Evolutionary conservation across 1,140 invertebrate genomes (phyloP).

Genomic region (Neodiprion pinetum): DNA sequence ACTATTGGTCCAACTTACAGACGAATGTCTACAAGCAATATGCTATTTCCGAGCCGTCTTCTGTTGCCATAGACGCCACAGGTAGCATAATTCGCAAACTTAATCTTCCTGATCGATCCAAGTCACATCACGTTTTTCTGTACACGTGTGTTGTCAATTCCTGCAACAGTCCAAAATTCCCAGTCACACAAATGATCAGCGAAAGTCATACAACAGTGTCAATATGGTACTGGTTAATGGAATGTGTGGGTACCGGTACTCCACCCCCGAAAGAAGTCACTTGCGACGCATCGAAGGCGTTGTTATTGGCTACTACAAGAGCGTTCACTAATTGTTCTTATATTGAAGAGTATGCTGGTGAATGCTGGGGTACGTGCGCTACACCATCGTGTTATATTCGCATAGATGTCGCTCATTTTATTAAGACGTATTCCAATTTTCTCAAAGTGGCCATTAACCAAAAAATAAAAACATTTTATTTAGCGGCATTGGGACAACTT

Average conservation of each 20-base stretch:
- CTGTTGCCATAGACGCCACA: slow-evolving; percentile 25
- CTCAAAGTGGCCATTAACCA: not conserved
- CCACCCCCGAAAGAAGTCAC: slow-evolving; percentile 29
- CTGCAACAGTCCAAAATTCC: slow-evolving; percentile 18
- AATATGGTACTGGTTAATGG: slow-evolving; percentile 26
- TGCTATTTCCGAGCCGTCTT: not conserved
- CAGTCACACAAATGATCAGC: slow-evolving; percentile 30
- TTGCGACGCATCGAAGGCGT: slow-evolving; percentile 27
- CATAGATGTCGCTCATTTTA: slow-evolving; percentile 21
- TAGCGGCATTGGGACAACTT: slow-evolving; percentile 13
- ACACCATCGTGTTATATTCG: not conserved
- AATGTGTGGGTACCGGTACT: slow-evolving; percentile 21
- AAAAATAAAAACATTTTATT: slow-evolving; percentile 16
- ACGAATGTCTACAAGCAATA: slow-evolving; percentile 21
- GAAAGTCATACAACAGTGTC: slow-evolving; percentile 29
- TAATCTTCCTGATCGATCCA: not conserved
- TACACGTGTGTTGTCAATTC: slow-evolving; percentile 18
- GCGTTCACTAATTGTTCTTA: slow-evolving; percentile 22
- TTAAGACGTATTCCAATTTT: slow-evolving; percentile 17
- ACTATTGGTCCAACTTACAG: slow-evolving; percentile 27
- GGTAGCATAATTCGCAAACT: slow-evolving; percentile 18
- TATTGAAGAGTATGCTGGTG: slow-evolving; percentile 14
- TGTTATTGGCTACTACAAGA: slow-evolving; percentile 25
- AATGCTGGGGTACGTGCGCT: not conserved
- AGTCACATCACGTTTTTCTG: slow-evolving; percentile 13